Conservation (phyloP, 92 coral and sea anemone genomes). For the Siderastrea siderea region DNA sequence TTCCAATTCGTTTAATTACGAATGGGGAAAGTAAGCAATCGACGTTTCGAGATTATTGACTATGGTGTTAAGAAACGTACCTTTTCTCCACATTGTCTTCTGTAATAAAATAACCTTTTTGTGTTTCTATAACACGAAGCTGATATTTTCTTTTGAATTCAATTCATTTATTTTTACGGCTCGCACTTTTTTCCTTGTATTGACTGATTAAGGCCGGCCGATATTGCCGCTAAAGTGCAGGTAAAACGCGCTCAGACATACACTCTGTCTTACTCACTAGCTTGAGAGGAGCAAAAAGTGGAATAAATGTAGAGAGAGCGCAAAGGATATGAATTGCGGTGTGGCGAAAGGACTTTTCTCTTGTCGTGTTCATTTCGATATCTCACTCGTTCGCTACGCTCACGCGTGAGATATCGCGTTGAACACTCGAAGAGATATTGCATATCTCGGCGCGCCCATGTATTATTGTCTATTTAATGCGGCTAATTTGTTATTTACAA, state of each 20-base stretch:
- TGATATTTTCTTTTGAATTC: background rate
- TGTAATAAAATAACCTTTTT: background rate
- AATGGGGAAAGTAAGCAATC: background rate
- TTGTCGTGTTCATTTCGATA: too few species aligned
- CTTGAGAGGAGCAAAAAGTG: too few species aligned
- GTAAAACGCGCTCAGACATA: background rate
- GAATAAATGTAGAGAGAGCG: background rate
- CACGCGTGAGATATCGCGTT: too few species aligned
- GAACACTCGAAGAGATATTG: too few species aligned
- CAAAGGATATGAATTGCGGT: background rate
- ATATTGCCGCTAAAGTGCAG: constrained; percentile 3
- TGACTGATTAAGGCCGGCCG: background rate
- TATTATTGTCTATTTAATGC: background rate
- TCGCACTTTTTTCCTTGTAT: background rate
- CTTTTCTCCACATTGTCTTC: background rate
- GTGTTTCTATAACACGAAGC: background rate
- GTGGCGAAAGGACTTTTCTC: background rate
- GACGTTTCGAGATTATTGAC: too few species aligned
- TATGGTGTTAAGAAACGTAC: too few species aligned
- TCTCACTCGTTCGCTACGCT: too few species aligned
- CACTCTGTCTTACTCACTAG: background rate
- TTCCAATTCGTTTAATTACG: too few species aligned
- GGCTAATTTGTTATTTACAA: constrained; percentile 3
- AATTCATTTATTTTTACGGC: background rate
- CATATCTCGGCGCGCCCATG: too few species aligned